Evolutionary conservation across 2,797 vertebrate species (phyloP).

Genomic region (Poeciliopsis presidionis): DNA sequence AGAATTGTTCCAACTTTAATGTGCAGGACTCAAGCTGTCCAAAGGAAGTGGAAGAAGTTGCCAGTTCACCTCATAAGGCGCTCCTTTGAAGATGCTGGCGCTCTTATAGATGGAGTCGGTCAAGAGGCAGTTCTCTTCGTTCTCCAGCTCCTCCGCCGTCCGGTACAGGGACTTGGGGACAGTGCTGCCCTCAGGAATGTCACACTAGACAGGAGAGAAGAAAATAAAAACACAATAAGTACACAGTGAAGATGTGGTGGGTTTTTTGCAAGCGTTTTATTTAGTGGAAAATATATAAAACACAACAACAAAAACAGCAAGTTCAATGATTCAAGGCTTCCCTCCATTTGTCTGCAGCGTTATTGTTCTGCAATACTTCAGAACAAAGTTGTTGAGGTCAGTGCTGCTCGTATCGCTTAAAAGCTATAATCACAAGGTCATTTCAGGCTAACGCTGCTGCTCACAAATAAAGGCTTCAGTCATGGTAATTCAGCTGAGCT

Average conservation of each 20-base stretch:
- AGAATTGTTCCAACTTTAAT: background rate
- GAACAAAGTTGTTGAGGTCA: background rate
- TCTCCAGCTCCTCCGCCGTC: conserved; percentile 91
- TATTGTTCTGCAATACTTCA: background rate
- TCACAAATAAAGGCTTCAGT: background rate
- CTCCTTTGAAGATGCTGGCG: conserved; percentile 92
- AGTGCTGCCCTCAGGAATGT: conserved; percentile 91
- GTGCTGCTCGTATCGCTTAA: background rate
- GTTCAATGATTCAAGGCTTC: background rate
- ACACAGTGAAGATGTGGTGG: background rate
- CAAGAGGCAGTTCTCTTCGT: conserved; percentile 87
- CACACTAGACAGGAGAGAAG: conserved; percentile 79
- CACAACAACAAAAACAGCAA: background rate
- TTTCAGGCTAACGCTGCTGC: background rate
- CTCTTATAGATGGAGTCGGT: conserved; percentile 95
- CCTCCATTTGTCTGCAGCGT: background rate
- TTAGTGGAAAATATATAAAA: background rate
- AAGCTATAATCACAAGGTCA: background rate
- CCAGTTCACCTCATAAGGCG: conserved; percentile 89
- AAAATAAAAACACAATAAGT: background rate
- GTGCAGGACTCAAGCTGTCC: background rate
- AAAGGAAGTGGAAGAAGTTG: background rate
- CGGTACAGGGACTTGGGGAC: conserved; percentile 94
- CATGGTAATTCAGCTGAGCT: background rate
- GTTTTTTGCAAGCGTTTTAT: background rate